phyloP scores from a whole-genome alignment of 2,888 invertebrate genomes.

The Callimorpha dominula region DNA sequence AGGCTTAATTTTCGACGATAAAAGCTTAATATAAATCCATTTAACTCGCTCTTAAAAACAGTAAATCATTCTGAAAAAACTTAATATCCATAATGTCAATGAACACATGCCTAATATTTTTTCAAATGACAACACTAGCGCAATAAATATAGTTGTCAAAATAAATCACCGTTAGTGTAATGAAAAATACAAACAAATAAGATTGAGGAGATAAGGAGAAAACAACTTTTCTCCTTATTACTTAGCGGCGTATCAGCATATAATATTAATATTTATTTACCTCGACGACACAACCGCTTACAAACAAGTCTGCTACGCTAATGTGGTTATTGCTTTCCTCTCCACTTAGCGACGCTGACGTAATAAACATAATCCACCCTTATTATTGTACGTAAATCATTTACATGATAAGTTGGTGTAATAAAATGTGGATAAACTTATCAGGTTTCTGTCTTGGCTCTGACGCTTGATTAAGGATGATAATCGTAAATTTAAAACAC shows the following conservation, averaged over 20 bases:
- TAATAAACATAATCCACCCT: conserved; percentile 37
- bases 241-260: conserved; percentile 8
- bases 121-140: not conserved
- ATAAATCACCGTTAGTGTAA: conserved; percentile 2
- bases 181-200: conserved; percentile 8
- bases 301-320: conserved; percentile 28
- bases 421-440: not conserved
- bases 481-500: too few relatives aligned
- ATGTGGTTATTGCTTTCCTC: conserved; percentile 42
- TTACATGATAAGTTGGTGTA: conserved; percentile 4
- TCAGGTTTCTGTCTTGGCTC: not conserved
- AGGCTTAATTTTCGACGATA: too few relatives aligned
- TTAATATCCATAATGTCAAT: not conserved
- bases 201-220: too few relatives aligned
- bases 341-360: conserved; percentile 6
- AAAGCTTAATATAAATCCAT: too few relatives aligned
- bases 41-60: too few relatives aligned
- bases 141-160: not conserved
- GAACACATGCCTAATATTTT: not conserved
- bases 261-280: conserved; percentile 35
- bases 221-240: conserved; percentile 14
- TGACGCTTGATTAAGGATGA: too few relatives aligned
- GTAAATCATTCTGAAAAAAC: too few relatives aligned
- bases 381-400: conserved; percentile 26
- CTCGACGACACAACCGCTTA: conserved; percentile 28